Percentiles rank a stretch among this genome's conserved stretches.
phyloP scores from a whole-genome alignment of 2,113 vertebrate species.

The Thamnophis sirtalis region DNA sequence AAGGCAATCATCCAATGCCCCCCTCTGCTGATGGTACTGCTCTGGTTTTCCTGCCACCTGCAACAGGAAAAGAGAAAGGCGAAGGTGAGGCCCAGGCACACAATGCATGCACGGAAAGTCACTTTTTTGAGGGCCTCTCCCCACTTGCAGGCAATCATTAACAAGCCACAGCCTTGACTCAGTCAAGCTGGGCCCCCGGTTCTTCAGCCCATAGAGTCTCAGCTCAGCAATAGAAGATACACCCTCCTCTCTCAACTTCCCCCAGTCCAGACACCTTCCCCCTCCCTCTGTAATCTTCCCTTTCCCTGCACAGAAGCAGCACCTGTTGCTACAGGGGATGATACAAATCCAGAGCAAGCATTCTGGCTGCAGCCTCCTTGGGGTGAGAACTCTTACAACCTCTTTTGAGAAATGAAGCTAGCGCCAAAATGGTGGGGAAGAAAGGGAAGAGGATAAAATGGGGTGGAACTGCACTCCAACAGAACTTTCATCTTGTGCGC shows the following conservation, averaged over 20 bases:
- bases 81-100: not conserved
- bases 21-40: conserved; percentile 5
- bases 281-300: not conserved
- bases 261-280: not conserved
- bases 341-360: not conserved
- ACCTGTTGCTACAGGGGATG: not conserved
- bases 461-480: not conserved
- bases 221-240: not conserved
- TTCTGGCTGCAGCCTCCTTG: not conserved
- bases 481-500: not conserved
- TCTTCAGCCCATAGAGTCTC: not conserved
- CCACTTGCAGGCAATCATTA: conserved; percentile 39
- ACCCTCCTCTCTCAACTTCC: not conserved
- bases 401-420: not conserved
- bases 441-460: not conserved
- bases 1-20: not conserved
- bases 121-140: not conserved
- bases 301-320: not conserved
- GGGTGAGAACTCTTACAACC: not conserved
- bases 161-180: conserved; percentile 47
- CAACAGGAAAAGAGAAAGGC: conserved; percentile 13
- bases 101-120: not conserved
- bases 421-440: not conserved
- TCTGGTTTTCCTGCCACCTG: conserved; percentile 39
- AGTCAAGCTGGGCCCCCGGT: not conserved